These are phyloP conservation scores for Latheticus oryzae DNA, from an alignment of 2,888 invertebrate species.

Conservation along the genomic window DNA sequence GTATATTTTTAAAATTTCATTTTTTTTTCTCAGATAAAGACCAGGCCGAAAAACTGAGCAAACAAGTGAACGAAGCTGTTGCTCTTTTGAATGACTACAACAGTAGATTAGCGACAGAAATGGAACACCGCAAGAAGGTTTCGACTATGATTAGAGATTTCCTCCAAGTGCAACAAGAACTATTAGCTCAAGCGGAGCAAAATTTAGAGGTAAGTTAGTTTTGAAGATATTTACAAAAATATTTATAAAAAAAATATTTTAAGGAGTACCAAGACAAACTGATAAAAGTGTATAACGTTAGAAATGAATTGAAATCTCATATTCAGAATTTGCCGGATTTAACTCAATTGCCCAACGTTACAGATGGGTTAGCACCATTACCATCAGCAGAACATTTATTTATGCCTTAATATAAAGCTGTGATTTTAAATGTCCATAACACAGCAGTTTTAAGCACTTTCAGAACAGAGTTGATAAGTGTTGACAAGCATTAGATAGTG, in stretches of 20 bases:
- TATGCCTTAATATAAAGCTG: conserved; percentile 65
- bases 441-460: conserved; percentile 24
- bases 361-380: conserved; percentile 90
- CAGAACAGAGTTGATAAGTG: conserved; percentile 10
- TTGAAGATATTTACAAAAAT: too few relatives aligned
- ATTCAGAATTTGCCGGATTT: conserved; percentile 94
- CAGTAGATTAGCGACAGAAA: conserved; percentile 83
- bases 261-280: conserved; percentile 94
- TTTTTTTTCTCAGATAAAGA: conserved; percentile 73
- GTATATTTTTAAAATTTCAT: too few relatives aligned
- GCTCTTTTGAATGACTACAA: conserved; percentile 91
- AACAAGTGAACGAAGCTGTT: conserved; percentile 90
- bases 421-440: conserved; percentile 20
- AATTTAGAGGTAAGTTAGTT: conserved; percentile 79
- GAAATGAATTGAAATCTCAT: conserved; percentile 91
- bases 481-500: conserved; percentile 27
- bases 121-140: conserved; percentile 89
- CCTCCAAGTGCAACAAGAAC: conserved; percentile 85
- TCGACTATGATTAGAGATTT: conserved; percentile 90
- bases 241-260: conserved; percentile 54
- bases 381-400: conserved; percentile 97
- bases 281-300: conserved; percentile 85
- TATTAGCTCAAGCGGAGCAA: conserved; percentile 87
- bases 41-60: conserved; percentile 80
- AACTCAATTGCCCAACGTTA: conserved; percentile 90